Evolutionary conservation across 2,113 vertebrate genomes (phyloP).

Genomic region (Thomomys bottae): DNA sequence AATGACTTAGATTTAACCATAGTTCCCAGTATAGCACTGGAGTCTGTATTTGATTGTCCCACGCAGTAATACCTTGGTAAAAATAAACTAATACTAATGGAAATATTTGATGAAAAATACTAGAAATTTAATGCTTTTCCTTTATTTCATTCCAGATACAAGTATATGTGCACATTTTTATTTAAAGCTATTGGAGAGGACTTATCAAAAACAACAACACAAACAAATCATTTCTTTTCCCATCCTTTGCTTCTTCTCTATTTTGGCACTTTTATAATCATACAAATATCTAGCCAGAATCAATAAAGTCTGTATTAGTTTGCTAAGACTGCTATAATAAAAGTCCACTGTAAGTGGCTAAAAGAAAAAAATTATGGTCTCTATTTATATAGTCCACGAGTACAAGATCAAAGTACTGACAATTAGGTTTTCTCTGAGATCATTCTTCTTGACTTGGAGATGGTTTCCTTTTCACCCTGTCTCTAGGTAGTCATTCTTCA

Average conservation of each 20-base stretch:
- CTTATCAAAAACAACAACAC: too few relatives aligned
- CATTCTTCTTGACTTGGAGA: background rate
- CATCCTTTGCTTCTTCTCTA: background rate
- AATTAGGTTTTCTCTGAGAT: background rate
- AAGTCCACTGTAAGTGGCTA: background rate
- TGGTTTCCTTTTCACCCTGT: background rate
- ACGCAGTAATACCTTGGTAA: background rate
- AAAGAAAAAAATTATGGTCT: background rate
- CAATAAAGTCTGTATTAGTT: background rate
- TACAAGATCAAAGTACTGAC: background rate
- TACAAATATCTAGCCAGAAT: background rate
- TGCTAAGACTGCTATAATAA: background rate
- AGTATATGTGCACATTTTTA: background rate
- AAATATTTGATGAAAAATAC: background rate
- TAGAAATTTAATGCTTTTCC: background rate
- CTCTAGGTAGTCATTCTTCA: background rate
- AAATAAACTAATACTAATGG: background rate
- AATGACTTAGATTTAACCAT: background rate
- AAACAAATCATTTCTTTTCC: background rate
- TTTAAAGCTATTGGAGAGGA: accelerated
- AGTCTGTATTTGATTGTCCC: background rate
- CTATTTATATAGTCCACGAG: background rate
- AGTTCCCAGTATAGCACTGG: background rate
- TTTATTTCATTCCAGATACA: background rate
- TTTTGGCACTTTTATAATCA: background rate